Evolutionary conservation across 1,140 invertebrate species (phyloP).

Genomic region (Palaemon carinicauda): DNA sequence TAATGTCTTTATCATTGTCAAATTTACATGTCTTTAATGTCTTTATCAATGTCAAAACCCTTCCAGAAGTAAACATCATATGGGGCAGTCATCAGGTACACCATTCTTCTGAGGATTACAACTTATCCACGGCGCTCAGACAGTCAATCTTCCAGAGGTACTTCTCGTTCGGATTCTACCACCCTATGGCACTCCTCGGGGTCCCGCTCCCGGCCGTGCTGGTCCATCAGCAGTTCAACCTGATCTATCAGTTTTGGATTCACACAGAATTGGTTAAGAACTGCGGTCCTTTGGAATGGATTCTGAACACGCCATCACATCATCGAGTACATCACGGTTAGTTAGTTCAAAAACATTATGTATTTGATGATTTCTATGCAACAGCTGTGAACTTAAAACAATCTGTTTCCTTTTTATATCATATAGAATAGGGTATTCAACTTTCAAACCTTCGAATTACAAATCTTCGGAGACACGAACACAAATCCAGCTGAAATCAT

Average conservation of each 20-base stretch:
- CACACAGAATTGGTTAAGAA: conserved; percentile 68
- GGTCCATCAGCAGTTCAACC: conserved; percentile 67
- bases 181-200: conserved; percentile 64
- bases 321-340: conserved; percentile 72
- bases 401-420: no score
- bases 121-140: conserved; percentile 84
- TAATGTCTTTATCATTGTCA: no score
- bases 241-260: conserved; percentile 69
- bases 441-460: no score
- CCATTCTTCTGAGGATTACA: conserved; percentile 95
- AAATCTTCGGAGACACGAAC: no score
- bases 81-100: conserved; percentile 97
- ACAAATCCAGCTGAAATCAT: no score
- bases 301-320: conserved; percentile 72
- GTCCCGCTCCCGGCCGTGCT: conserved; percentile 61
- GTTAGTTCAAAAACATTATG: no score
- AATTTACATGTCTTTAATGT: no score
- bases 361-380: no score
- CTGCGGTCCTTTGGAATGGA: conserved; percentile 69
- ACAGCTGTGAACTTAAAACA: no score
- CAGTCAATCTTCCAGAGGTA: conserved; percentile 85
- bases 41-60: no score
- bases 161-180: conserved; percentile 75
- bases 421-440: no score
- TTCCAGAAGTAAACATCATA: conserved; percentile 68